Evolutionary conservation across 2,113 vertebrate species (phyloP).

Genomic region (Corapipo altera): DNA sequence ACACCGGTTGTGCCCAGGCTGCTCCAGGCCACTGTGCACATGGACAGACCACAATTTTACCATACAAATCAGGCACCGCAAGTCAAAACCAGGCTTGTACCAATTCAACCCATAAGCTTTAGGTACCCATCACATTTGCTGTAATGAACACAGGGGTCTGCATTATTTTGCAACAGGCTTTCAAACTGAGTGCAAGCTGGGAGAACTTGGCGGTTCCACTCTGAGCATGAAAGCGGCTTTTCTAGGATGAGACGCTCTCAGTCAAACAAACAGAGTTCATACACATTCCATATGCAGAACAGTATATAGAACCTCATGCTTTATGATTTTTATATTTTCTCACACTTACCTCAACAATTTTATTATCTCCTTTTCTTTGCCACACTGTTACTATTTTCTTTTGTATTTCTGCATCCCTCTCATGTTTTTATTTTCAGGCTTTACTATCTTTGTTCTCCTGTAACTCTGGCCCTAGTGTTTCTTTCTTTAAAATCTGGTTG

Average conservation of each 20-base stretch:
- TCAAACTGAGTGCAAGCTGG: not conserved
- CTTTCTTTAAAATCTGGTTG: not conserved
- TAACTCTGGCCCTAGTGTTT: not conserved
- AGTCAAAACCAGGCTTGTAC: not conserved
- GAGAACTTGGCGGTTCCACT: not conserved
- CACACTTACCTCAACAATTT: not conserved
- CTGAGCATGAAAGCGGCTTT: not conserved
- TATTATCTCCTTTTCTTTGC: not conserved
- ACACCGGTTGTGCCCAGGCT: not conserved
- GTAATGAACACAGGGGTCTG: not conserved
- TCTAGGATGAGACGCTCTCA: not conserved
- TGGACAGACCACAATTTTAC: fast-evolving
- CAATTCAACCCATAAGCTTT: not conserved
- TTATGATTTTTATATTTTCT: not conserved
- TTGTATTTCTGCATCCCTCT: not conserved
- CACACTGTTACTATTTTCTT: not conserved
- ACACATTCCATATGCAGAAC: not conserved
- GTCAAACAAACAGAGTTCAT: not conserved
- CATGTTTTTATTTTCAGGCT: not conserved
- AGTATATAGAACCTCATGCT: not conserved
- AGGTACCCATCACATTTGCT: not conserved
- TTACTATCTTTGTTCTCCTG: not conserved
- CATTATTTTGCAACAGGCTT: not conserved
- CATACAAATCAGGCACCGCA: not conserved
- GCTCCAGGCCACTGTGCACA: not conserved